Base-by-base conservation (phyloP, 2,888 invertebrate genomes). In the Blastobasis adustella region DNA sequence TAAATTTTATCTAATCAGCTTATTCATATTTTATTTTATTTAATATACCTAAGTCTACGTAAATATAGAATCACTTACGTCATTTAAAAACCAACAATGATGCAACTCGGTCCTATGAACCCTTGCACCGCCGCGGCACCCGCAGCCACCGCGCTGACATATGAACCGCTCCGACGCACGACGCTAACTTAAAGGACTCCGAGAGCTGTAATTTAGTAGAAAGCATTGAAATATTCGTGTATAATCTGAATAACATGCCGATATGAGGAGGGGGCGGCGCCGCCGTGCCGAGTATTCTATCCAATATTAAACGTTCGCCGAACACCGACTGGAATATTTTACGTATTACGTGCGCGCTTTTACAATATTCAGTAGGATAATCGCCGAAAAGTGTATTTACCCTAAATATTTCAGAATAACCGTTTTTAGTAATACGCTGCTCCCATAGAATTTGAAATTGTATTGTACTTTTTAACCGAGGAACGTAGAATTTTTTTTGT, bases 171-270 rank as follows among this genome's bases (percentile, higher is more conserved):
- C 63, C 74, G 63, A 71, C 66, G 69, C 68, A 73, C 72, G 71
- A 76, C 78, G 76, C 81, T 81, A 80, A 80, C 79, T 79, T 7
- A 80, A 83, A 85, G 84, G 81, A 82, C 78, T 82, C 72, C 84
- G 83, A 84, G 81, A 76, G 79, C 79, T 82, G 83, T 87, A 87
- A 88, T 88, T 88, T 87, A 84, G 84, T 86, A 87, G 84, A 88
- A 85, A 87, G 87, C 88, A 86, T 87, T 86, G 88, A 87, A 87
- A 86, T 86, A 86, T 87, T 87, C 87, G 85, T 88, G 87, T 87
- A 82, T 87, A 87, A 86, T 88, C 85, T 84, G 83, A 86, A 87
- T 87, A 88, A 87, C 88, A 88, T 88, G 86, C 82, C 84, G 79
- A 88, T 87, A 88, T 88, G 87, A 87, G 85, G 86, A 84, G 81